These are phyloP conservation scores for Iguana delicatissima DNA, from an alignment of 2,797 vertebrate genomes.

Conservation along the genomic window DNA sequence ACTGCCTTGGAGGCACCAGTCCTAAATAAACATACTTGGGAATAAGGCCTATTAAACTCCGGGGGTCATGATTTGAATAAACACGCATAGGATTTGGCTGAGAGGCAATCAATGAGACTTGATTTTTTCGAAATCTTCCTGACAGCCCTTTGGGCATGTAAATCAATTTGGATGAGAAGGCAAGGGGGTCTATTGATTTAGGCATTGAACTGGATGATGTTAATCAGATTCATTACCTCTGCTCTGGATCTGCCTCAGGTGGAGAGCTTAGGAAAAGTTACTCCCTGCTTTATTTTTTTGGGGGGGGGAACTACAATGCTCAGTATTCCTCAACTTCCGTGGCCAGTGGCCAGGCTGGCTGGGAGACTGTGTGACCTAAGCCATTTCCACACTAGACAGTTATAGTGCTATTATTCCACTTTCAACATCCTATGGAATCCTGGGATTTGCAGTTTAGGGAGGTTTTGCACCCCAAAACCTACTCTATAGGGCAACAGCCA, in stretches of 20 bases:
- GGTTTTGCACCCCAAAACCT: no score
- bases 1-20: not conserved
- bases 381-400: no score
- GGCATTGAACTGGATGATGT: conserved; percentile 1
- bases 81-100: not conserved
- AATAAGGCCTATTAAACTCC: not conserved
- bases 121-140: not conserved
- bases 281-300: not conserved
- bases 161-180: conserved; percentile 6
- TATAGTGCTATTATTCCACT: no score
- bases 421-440: no score
- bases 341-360: not conserved
- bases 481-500: no score
- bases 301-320: no score
- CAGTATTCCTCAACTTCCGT: not conserved
- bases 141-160: not conserved
- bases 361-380: not conserved
- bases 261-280: not conserved
- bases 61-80: not conserved
- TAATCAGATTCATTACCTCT: not conserved
- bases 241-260: not conserved
- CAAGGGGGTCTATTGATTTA: not conserved
- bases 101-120: not conserved
- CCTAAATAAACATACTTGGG: not conserved
- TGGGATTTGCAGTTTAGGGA: no score